These are phyloP conservation scores for Gambusia affinis DNA, from an alignment of 2,113 vertebrate genomes.

Conservation along the genomic window DNA sequence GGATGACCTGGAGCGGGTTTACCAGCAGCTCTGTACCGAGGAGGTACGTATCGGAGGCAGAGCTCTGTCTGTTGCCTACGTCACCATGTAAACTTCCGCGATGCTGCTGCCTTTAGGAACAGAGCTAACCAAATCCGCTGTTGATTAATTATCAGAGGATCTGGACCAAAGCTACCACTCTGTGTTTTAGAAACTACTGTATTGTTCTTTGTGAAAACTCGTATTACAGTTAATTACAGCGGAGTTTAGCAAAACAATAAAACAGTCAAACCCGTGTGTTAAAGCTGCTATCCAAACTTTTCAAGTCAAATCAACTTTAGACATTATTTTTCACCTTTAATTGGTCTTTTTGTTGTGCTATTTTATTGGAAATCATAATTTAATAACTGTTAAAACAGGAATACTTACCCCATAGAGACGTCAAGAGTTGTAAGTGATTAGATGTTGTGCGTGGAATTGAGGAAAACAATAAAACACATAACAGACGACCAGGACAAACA, in stretches of 20 bases:
- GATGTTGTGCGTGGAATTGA: too few species aligned
- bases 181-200: background rate
- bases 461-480: too few species aligned
- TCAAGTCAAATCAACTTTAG: background rate
- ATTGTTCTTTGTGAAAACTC: background rate
- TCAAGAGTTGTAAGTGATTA: too few species aligned
- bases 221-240: background rate
- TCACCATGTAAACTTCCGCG: slow-evolving; percentile 42
- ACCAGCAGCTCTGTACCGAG: slow-evolving; percentile 87
- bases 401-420: too few species aligned
- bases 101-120: slow-evolving; percentile 1
- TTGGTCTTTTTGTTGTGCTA: background rate
- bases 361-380: background rate
- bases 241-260: background rate
- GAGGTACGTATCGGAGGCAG: slow-evolving; percentile 79
- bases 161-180: background rate
- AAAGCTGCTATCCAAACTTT: background rate
- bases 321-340: background rate
- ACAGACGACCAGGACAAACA: too few species aligned
- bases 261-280: background rate
- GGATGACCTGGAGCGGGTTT: slow-evolving; percentile 90
- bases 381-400: background rate
- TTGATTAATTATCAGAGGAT: background rate
- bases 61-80: slow-evolving; percentile 3
- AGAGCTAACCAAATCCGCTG: background rate